Evolutionary conservation across 1,140 invertebrate species (phyloP), one percentile per base, ranked within the genome.

Genomic region (Hyles euphorbiae): DNA sequence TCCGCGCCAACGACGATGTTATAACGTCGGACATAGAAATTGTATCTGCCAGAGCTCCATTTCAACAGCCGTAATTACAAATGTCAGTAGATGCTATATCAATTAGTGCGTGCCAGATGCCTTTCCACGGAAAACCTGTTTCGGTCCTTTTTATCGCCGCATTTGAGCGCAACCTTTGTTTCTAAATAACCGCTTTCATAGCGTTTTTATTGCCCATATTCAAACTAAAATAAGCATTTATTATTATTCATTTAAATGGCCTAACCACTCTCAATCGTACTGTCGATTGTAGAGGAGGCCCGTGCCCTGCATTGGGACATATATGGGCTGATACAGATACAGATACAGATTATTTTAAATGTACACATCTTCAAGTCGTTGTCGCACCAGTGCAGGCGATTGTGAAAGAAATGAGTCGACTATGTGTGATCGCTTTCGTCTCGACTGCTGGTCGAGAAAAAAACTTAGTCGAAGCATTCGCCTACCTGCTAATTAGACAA

Each of bases 401-500:
- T 40, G 8, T 40, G 36, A 40, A 40, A 40, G 36, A 40, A 40
- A 40, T 40, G 36, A 40, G 36, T 8, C 36, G 36, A 40, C 2
- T 40, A 2, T 5, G 8, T 40, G 36, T 40, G 36, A 43, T 54
- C 12, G 53, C 11, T 22, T 54, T 7, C 12, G 56, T 60, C 63
- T 22, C 62, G 62, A 50, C 53, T 60, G 62, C 52, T 49, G 46
- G 56, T 61, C 54, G 53, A 43, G 67, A 74, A 74, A 78, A n/a
- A 70, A 75, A 73, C 63, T 78, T 70, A 58, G 62, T 68, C 67
- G 64, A 67, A 76, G 67, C 70, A 67, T 76, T 72, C 66, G 74
- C 78, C 77, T 87, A 84, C 81, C 81, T 87, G 79, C 66, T 84
- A 84, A 84, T 87, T 83, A 82, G 77, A 83, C 80, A 84, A 87